Percentiles rank a stretch among this genome's conserved stretches.
phyloP scores from a whole-genome alignment of 2,797 vertebrate genomes.

The Sebastiscus tertius region DNA sequence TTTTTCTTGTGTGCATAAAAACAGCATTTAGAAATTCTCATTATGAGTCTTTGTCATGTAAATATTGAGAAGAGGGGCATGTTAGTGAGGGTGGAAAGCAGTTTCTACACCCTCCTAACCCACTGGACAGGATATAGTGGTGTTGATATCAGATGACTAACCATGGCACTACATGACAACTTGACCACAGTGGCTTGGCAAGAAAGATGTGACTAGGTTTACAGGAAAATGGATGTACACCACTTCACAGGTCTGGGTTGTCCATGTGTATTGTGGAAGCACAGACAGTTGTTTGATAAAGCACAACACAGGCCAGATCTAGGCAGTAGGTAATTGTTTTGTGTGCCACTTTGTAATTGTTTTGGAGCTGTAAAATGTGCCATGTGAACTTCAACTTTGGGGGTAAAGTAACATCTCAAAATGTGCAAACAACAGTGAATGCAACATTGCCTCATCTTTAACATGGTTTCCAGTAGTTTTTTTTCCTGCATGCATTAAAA shows the following conservation, averaged over 20 bases:
- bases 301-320: slow-evolving; percentile 1
- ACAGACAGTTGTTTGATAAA: neutral
- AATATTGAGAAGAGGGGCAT: neutral
- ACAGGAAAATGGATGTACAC: neutral
- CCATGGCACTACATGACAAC: neutral
- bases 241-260: neutral
- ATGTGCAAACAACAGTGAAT: neutral
- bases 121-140: slow-evolving; percentile 11
- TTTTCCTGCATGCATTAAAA: too few relatives aligned
- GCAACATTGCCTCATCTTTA: neutral
- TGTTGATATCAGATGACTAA: slow-evolving; percentile 27
- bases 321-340: neutral
- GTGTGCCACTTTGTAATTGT: neutral
- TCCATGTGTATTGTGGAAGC: too few relatives aligned
- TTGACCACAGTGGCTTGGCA: neutral
- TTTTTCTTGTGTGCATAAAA: neutral
- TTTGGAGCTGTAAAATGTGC: neutral
- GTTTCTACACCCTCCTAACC: neutral
- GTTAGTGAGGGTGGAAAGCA: neutral
- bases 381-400: neutral
- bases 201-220: neutral
- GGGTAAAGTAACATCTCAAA: neutral
- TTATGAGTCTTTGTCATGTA: neutral
- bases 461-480: neutral
- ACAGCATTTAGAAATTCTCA: neutral